Evolutionary conservation across 1,140 invertebrate species (phyloP), one percentile per base, ranked within the genome.

Genomic region (Drosophila kohkoa): DNA sequence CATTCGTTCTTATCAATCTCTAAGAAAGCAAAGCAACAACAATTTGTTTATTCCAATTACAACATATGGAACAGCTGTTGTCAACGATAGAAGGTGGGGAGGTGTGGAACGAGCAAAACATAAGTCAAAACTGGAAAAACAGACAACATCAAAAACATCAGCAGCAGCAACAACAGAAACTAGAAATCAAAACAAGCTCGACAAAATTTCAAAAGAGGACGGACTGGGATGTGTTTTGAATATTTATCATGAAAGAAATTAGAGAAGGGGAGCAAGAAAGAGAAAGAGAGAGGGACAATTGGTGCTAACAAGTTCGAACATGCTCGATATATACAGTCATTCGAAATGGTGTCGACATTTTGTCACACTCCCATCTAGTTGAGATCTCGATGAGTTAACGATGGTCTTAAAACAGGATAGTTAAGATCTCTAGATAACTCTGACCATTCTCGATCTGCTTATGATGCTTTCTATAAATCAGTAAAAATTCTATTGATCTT

Each of bases 41-140:
- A 38, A 60, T 20, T 41, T 57, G 15, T 57, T 57, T 41, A 38
- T 57, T 57, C 15, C 54, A 57, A 57, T 57, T 57, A 57, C 54
- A 57, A 57, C 54, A 57, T n/a, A 68, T 58, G 67, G 54, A 73
- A 70, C 82, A 86, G 82, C 82, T 87, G 82, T 54, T 55, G 45
- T 28, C 58, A 66, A 41, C 75, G 54, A 25, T 25, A 0, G 20
- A 25, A 0, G 41, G 11, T 13, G 63, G 57, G 49, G 38, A 15
- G 28, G 13, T 15, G 13, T 20, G 43, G 10, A n/a, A 46, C 59
- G 43, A 46, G 32, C 30, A 46, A 68, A 51, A 10, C 15, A 45
- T 52, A 51, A 46, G n/a, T 54, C 38, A 63, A 69, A 59, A 67
- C 49, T 52, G 48, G 38, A 69, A 60, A 60, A n/a, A 15, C 51